Conservation (phyloP, 2,797 vertebrate genomes). For the Phoeniculus purpureus region DNA sequence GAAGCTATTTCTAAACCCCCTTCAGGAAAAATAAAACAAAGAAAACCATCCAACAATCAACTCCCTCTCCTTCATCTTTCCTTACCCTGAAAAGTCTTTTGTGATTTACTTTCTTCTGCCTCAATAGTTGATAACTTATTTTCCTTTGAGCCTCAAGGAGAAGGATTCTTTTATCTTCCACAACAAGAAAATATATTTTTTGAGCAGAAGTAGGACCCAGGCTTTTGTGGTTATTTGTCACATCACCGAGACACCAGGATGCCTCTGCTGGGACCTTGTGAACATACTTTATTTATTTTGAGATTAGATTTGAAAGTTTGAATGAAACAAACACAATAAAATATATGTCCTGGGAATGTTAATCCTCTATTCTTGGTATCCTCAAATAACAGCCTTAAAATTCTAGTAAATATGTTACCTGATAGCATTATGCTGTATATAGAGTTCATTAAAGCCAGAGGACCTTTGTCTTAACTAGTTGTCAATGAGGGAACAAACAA, state of each 20-base stretch:
- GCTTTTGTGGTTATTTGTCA: constrained; percentile 34
- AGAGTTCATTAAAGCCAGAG: not conserved
- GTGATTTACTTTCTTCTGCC: constrained; percentile 56
- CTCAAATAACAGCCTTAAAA: not conserved
- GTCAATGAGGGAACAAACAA: not conserved
- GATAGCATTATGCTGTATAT: not conserved
- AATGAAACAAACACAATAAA: not conserved
- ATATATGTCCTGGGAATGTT: not conserved
- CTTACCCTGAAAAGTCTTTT: not conserved
- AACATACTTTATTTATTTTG: not conserved
- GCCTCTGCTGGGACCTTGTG: not conserved
- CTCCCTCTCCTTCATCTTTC: constrained; percentile 1
- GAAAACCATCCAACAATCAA: not conserved
- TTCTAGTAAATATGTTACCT: not conserved
- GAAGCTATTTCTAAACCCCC: not conserved
- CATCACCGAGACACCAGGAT: not conserved
- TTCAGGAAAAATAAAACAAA: not conserved
- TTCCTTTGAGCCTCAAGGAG: constrained; percentile 20
- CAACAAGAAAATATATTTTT: not conserved
- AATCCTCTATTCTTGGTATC: not conserved
- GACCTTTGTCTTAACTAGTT: not conserved
- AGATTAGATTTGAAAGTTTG: not conserved
- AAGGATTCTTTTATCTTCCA: constrained; percentile 39
- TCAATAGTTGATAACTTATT: constrained; percentile 46
- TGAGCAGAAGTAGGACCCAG: not conserved